Evolutionary conservation across 2,113 vertebrate species (phyloP).

Genomic region (Xyrauchen texanus): DNA sequence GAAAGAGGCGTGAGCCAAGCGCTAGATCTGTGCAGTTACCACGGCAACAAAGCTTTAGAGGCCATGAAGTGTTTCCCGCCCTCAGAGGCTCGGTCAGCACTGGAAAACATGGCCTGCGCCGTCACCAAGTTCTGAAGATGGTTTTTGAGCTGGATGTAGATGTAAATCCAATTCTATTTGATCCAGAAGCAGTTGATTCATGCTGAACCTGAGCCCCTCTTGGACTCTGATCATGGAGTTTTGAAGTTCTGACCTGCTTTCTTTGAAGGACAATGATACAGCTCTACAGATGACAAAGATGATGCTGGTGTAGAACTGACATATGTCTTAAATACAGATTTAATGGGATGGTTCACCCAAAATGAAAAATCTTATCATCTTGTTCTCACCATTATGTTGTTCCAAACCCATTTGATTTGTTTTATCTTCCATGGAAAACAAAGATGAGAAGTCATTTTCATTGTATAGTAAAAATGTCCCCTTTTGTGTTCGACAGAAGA

Average conservation of each 20-base stretch:
- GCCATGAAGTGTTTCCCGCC: conserved; percentile 91
- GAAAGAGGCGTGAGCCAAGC: conserved; percentile 93
- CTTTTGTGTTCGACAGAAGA: too few relatives aligned
- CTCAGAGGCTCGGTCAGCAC: conserved; percentile 91
- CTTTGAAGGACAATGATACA: neutral
- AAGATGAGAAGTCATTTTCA: too few relatives aligned
- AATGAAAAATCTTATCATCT: too few relatives aligned
- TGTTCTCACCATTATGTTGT: too few relatives aligned
- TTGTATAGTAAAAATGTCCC: too few relatives aligned
- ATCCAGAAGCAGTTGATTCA: neutral
- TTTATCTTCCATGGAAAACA: too few relatives aligned
- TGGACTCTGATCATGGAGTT: neutral
- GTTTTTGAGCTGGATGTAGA: conserved; percentile 38
- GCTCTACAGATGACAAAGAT: neutral
- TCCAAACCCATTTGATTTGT: too few relatives aligned
- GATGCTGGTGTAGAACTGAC: neutral
- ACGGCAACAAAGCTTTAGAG: conserved; percentile 90
- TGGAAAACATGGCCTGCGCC: conserved; percentile 93
- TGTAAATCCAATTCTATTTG: neutral
- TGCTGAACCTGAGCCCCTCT: neutral
- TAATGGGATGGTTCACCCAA: neutral
- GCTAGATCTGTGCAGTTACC: conserved; percentile 92
- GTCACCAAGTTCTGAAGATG: conserved; percentile 84
- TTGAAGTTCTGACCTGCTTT: neutral
- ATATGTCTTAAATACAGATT: neutral